These are phyloP conservation scores for Formica aserva DNA, from an alignment of 2,888 invertebrate genomes.

Conservation along the genomic window DNA sequence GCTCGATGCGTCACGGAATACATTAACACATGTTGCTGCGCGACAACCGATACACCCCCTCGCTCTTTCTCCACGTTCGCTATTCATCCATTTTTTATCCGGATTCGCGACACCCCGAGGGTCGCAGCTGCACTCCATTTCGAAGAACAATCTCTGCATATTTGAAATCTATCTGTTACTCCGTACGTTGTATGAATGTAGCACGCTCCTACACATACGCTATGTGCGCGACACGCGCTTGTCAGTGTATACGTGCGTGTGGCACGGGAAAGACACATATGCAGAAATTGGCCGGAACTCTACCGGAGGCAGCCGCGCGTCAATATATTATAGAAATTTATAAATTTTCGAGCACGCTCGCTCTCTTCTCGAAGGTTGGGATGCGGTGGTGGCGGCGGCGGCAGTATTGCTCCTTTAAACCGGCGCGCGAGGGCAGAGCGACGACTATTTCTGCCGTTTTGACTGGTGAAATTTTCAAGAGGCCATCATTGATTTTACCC, in stretches of 20 bases:
- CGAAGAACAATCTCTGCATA: conserved; percentile 83
- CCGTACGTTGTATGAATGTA: conserved; percentile 48
- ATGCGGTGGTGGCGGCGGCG: background rate
- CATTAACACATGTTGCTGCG: conserved; percentile 60
- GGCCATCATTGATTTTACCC: conserved; percentile 81
- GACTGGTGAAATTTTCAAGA: conserved; percentile 81
- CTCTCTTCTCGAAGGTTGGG: conserved; percentile 44
- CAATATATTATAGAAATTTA: conserved; percentile 81
- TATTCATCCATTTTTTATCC: conserved; percentile 75
- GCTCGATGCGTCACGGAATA: conserved; percentile 56
- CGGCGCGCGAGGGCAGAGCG: conserved; percentile 66
- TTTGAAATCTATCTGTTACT: conserved; percentile 81
- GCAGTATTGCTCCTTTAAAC: conserved; percentile 59
- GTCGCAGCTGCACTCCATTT: conserved; percentile 82
- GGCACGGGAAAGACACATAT: conserved; percentile 33
- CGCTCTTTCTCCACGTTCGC: conserved; percentile 53
- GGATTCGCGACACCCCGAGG: conserved; percentile 76
- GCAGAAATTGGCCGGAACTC: conserved; percentile 64
- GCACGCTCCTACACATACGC: conserved; percentile 28
- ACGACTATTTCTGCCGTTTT: conserved; percentile 80
- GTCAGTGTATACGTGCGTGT: conserved; percentile 17
- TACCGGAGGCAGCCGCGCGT: conserved; percentile 56
- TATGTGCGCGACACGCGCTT: background rate
- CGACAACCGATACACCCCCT: conserved; percentile 65
- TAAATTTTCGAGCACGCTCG: conserved; percentile 78